Percentiles rank a stretch among this genome's conserved stretches.
Evolutionary conservation across 2,113 vertebrate genomes (phyloP).

Genomic region (Orthochromis malagaraziensis): DNA sequence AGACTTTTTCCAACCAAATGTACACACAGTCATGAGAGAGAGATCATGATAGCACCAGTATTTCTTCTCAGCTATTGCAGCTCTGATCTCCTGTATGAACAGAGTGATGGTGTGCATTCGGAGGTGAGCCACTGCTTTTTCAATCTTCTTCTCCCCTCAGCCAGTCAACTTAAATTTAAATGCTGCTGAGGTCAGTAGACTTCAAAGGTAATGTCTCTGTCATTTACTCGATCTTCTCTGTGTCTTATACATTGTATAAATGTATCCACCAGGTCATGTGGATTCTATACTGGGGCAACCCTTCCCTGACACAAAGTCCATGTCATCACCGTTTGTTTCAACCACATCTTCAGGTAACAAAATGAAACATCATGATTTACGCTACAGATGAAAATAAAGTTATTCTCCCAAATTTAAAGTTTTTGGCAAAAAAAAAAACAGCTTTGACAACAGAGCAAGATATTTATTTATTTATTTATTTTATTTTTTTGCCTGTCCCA

Average conservation of each 20-base stretch:
- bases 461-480: too few relatives aligned
- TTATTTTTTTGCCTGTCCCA: too few relatives aligned
- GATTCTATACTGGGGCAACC: background rate
- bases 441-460: background rate
- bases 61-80: background rate
- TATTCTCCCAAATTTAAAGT: background rate
- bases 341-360: background rate
- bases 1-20: background rate
- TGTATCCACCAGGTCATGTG: background rate
- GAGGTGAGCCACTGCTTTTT: background rate
- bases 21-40: background rate
- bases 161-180: background rate
- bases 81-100: constrained; percentile 4
- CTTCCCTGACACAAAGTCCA: background rate
- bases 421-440: background rate
- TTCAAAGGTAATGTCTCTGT: background rate
- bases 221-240: background rate
- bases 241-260: background rate
- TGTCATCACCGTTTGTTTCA: background rate
- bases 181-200: background rate
- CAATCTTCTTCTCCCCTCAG: background rate
- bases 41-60: background rate
- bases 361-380: background rate
- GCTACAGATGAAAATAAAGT: background rate
- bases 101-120: background rate